Percentiles rank a stretch among this genome's conserved stretches.
phyloP scores from a whole-genome alignment of 2,797 vertebrate species.

The Nannoperca obscura region DNA sequence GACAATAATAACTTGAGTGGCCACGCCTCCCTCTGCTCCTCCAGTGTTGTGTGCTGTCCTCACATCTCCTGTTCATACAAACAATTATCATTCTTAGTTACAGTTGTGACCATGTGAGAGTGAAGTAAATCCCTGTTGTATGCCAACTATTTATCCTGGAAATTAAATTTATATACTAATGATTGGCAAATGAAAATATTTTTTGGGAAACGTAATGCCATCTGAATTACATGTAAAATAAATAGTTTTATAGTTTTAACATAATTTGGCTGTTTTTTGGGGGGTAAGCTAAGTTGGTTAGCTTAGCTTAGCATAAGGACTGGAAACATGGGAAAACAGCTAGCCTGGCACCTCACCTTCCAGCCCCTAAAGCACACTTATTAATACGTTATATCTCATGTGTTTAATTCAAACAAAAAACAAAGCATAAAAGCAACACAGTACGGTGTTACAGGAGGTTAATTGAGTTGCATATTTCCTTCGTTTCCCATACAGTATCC shows the following conservation, averaged over 20 bases:
- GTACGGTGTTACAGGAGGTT: not conserved
- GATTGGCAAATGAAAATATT: not conserved
- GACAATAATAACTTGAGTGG: constrained; percentile 67
- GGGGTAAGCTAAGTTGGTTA: not conserved
- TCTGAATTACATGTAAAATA: not conserved
- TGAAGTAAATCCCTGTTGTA: constrained; percentile 16
- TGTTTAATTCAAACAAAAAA: not conserved
- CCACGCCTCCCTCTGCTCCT: constrained; percentile 38
- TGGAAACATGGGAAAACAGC: not conserved
- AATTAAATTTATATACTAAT: not conserved
- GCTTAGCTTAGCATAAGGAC: not conserved
- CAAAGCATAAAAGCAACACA: not conserved
- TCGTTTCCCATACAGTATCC: not conserved
- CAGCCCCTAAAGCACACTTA: no score
- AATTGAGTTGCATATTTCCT: not conserved
- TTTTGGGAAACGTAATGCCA: not conserved
- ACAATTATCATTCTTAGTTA: constrained; percentile 47
- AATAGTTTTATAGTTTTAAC: not conserved
- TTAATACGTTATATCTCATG: not conserved
- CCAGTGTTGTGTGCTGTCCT: constrained; percentile 13
- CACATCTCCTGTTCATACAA: constrained; percentile 24
- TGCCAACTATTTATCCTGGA: not conserved
- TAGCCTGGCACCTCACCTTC: not conserved
- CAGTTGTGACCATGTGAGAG: constrained; percentile 18
- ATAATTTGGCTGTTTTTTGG: not conserved